A percentile compares a stretch with the other conserved stretches of the same genome.
Conservation (phyloP, 2,888 invertebrate species). For the Pachycephus smyrnensis region DNA sequence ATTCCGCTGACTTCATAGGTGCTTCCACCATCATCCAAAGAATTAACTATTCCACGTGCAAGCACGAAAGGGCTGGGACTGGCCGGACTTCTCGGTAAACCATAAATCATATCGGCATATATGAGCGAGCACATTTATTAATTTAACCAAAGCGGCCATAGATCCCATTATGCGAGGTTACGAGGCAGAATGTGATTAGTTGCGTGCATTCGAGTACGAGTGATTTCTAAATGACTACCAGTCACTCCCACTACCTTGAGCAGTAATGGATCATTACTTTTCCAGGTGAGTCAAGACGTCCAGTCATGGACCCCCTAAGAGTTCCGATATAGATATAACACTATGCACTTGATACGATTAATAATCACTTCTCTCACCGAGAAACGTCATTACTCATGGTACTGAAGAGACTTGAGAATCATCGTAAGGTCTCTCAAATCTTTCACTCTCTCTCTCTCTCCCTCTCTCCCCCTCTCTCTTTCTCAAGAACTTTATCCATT, state of each 20-base stretch:
- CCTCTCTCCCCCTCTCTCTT: no score
- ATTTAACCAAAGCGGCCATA: slow-evolving; percentile 29
- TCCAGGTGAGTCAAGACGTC: slow-evolving; percentile 19
- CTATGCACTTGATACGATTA: slow-evolving; percentile 22
- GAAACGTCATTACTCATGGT: no score
- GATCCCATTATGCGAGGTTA: slow-evolving; percentile 38
- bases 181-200: slow-evolving; percentile 40
- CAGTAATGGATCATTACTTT: background rate
- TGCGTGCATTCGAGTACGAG: slow-evolving; percentile 15
- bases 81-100: background rate
- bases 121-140: slow-evolving; percentile 34
- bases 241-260: background rate
- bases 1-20: no score
- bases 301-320: slow-evolving; percentile 32
- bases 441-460: no score
- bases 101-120: slow-evolving; percentile 22
- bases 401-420: no score
- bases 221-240: slow-evolving; percentile 17
- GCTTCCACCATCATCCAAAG: no score
- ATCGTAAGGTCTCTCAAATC: no score
- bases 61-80: background rate
- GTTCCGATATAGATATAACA: slow-evolving; percentile 28
- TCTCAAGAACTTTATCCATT: no score
- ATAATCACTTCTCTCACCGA: slow-evolving; percentile 24
- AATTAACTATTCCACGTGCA: background rate